phyloP scores from a whole-genome alignment of 1,140 invertebrate species.

The Meloidogyne exigua region DNA sequence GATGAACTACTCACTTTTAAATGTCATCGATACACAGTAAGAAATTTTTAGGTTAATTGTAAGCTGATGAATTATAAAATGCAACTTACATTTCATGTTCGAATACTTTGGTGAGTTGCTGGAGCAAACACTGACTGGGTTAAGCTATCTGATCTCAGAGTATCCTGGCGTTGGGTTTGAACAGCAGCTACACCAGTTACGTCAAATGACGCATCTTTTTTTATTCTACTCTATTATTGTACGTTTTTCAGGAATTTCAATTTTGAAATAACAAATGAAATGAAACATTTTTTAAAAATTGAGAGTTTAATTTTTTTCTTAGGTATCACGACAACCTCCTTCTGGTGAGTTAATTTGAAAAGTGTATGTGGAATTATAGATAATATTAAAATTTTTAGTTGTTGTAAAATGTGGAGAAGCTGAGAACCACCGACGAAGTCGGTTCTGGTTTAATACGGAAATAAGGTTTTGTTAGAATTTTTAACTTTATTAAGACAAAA shows the following conservation, averaged over 20 bases:
- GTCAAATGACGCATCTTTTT: constrained; percentile 60
- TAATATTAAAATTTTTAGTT: constrained; percentile 48
- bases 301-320: constrained; percentile 4
- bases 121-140: constrained; percentile 59
- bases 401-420: constrained; percentile 63
- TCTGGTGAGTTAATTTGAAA: constrained; percentile 38
- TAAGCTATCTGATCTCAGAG: constrained; percentile 48
- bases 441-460: constrained; percentile 64
- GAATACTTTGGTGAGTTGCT: constrained; percentile 63
- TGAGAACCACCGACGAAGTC: constrained; percentile 60
- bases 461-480: constrained; percentile 47
- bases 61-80: background rate
- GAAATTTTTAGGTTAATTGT: background rate
- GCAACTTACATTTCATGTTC: constrained; percentile 39
- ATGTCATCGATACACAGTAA: constrained; percentile 54
- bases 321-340: constrained; percentile 37
- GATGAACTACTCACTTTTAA: constrained; percentile 53
- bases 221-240: constrained; percentile 63
- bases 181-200: constrained; percentile 46
- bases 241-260: background rate
- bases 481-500: background rate
- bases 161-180: constrained; percentile 59
- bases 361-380: background rate
- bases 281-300: too few species aligned
- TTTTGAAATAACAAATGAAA: too few species aligned